Conservation (phyloP, 2,797 vertebrate species). For the Crenichthys baileyi region DNA sequence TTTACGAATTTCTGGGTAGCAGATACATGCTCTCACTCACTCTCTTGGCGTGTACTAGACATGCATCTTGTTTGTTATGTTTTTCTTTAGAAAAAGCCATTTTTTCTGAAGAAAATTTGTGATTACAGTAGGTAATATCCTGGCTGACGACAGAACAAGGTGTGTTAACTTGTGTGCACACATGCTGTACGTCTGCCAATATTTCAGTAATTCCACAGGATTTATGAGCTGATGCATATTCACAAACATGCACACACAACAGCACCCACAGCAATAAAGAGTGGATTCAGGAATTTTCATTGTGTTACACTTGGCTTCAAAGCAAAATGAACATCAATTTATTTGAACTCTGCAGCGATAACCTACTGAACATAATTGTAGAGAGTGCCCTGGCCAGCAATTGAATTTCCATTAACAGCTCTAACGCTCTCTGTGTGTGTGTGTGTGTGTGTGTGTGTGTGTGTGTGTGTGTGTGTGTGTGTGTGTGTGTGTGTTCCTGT, state of each 20-base stretch:
- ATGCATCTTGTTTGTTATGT: background rate
- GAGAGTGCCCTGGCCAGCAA: slow-evolving; percentile 50
- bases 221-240: slow-evolving; percentile 7
- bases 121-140: background rate
- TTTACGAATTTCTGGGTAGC: background rate
- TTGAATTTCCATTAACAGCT: slow-evolving; percentile 61
- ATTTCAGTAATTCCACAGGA: slow-evolving; percentile 15
- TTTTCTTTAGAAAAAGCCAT: slow-evolving; percentile 16
- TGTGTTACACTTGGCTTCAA: slow-evolving; percentile 33
- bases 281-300: slow-evolving; percentile 31
- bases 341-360: slow-evolving; percentile 52
- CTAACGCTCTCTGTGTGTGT: slow-evolving; percentile 20
- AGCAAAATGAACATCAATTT: slow-evolving; percentile 54
- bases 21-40: background rate
- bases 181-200: slow-evolving; percentile 3
- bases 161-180: background rate
- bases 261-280: slow-evolving; percentile 5
- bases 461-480: slow-evolving; percentile 16
- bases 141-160: background rate
- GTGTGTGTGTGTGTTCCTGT: too few relatives aligned
- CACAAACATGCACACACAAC: background rate
- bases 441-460: slow-evolving; percentile 23
- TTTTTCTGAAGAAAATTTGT: background rate
- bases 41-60: background rate
- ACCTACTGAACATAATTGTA: slow-evolving; percentile 42